A percentile compares a stretch with the other conserved stretches of the same genome.
Conservation (phyloP, 2,888 invertebrate genomes). For the Drosophila meridionalis region DNA sequence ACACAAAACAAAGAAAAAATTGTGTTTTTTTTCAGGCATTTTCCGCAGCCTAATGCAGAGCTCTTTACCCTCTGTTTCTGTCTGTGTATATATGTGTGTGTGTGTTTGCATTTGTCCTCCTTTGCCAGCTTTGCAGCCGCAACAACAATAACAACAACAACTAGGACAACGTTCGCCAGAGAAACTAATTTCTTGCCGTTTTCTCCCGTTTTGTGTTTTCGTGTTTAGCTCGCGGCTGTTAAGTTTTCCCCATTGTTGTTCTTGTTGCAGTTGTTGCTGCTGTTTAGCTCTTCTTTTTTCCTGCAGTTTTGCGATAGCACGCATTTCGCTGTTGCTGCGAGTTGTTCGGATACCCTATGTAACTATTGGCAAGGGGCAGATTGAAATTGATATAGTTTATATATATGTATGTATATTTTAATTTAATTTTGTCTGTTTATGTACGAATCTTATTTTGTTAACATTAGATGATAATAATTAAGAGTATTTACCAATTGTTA, state of each 20-base stretch:
- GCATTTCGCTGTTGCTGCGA: conserved; percentile 38
- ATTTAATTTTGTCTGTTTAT: too few species aligned
- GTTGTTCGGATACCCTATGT: neutral
- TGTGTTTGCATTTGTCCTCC: conserved; percentile 53
- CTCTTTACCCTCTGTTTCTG: conserved; percentile 16
- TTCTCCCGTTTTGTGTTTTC: conserved; percentile 54
- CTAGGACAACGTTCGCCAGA: conserved; percentile 54
- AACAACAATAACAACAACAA: conserved; percentile 48
- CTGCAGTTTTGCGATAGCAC: conserved; percentile 38
- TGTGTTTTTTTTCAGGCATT: conserved; percentile 40
- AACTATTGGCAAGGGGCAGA: neutral
- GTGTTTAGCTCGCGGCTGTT: conserved; percentile 69
- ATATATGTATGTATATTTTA: too few species aligned
- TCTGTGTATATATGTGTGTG: conserved; percentile 18
- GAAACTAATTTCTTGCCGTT: conserved; percentile 74
- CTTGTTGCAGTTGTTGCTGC: conserved; percentile 21
- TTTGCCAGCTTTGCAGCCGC: conserved; percentile 61
- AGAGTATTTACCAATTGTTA: too few species aligned
- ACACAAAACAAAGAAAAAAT: conserved; percentile 12
- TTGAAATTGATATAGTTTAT: too few species aligned
- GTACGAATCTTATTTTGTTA: too few species aligned
- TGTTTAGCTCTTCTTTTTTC: conserved; percentile 23
- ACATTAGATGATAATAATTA: too few species aligned
- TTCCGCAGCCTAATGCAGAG: conserved; percentile 50
- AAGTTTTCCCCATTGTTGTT: conserved; percentile 51